phyloP scores from a whole-genome alignment of 2,888 invertebrate species.

The Syrista parreyssii region DNA sequence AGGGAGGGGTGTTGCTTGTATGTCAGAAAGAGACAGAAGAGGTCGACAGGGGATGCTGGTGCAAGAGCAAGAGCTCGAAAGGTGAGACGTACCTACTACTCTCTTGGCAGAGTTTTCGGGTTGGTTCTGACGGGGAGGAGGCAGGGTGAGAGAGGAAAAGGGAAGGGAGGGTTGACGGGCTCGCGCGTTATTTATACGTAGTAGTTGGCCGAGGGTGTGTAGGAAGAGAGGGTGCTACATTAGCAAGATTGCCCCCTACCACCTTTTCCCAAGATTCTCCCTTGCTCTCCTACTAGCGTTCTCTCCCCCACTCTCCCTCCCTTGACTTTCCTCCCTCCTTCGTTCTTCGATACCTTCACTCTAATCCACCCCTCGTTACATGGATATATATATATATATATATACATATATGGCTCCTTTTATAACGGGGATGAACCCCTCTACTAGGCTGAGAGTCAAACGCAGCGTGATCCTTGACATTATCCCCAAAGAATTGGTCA shows the following conservation, averaged over 20 bases:
- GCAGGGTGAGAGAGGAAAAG: conserved; percentile 32
- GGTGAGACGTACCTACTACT: conserved; percentile 13
- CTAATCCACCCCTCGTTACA: background rate
- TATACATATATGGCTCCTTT: background rate
- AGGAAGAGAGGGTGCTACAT: conserved; percentile 53
- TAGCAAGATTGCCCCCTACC: conserved; percentile 51
- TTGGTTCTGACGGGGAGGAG: conserved; percentile 18
- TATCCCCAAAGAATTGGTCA: background rate
- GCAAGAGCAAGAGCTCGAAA: conserved; percentile 21
- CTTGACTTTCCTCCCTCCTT: conserved; percentile 28
- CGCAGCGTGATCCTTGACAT: background rate
- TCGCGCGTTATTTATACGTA: conserved; percentile 50
- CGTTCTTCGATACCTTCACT: conserved; percentile 24
- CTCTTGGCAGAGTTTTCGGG: background rate
- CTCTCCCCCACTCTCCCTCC: conserved; percentile 21
- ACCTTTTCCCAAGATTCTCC: conserved; percentile 9
- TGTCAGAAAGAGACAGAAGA: conserved; percentile 15
- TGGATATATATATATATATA: background rate
- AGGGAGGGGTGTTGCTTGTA: background rate
- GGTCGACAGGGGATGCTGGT: conserved; percentile 22
- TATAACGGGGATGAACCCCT: background rate
- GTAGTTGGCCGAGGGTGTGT: conserved; percentile 46
- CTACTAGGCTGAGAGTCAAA: background rate
- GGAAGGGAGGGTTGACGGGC: conserved; percentile 31
- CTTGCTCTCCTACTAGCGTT: conserved; percentile 17